Evolutionary conservation across 2,113 vertebrate species (phyloP), one percentile per base, ranked within the genome.

Genomic region (Sphyrna mokarran): DNA sequence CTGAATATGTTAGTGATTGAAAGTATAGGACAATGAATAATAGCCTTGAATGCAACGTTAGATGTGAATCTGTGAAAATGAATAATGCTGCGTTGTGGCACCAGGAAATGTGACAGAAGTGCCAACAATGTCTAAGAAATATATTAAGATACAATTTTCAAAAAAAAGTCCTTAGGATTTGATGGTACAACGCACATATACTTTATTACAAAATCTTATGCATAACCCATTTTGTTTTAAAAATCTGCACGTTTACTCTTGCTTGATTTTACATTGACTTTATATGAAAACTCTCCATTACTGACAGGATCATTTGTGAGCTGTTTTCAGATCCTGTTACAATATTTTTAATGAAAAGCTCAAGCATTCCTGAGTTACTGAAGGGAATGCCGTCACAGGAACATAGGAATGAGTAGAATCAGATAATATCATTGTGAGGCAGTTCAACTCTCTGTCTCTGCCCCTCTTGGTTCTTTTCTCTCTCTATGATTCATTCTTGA

Each of bases 41-140:
- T 72, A 70, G 69, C 94, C 69, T 72, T 23, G 69, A 72, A 72
- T 95, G 94, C 68, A 95, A 95, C 54, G 23, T 26, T 95, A 95
- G 68, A 72, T 54, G 69, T 72, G 94, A 54, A 95, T 54, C 37
- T 95, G 23, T 72, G 72, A 48, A 95, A 69, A 16, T 0, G 16
- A 72, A 37, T 48, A 54, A 13, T 72, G 43, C 43, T 70, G 40
- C 69, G 63, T 69, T 69, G 91, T 43, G 37, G n/a, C 37, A 94
- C n/a, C 37, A 72, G 40, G 22, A 54, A 43, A 76, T 54, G 29
- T 61, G 29, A 48, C 22, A 40, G 23, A 72, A 95, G 68, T 48
- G 70, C 23, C 68, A 72, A 14, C 70, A 26, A 37, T 68, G 72
- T 70, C 61, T 93, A 93, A 37, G 93, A 95, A 72, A 22, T 94